Evolutionary conservation across 1,140 invertebrate genomes (phyloP).

Genomic region (Tetramorium alpestre): DNA sequence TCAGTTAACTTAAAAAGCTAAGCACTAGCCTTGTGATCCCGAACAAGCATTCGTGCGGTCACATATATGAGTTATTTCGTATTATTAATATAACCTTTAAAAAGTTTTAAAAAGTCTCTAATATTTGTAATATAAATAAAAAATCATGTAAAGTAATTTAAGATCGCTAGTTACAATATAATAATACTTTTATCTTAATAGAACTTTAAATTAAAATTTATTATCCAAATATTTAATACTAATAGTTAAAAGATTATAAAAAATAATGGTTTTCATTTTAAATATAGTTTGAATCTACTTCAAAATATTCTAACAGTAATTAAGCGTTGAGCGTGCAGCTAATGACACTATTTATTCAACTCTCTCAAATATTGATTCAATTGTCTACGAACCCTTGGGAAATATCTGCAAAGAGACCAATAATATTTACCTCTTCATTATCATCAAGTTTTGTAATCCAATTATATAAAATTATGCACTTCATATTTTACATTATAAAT

Average conservation of each 20-base stretch:
- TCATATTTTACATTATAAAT: slow-evolving; percentile 25
- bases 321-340: neutral
- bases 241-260: neutral
- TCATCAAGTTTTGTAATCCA: neutral
- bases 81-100: neutral
- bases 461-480: neutral
- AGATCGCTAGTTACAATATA: neutral
- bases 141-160: neutral
- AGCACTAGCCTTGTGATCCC: neutral
- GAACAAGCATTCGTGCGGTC: neutral
- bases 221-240: neutral
- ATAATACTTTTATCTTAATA: neutral
- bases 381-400: neutral
- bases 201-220: slow-evolving; percentile 7
- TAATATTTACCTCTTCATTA: neutral
- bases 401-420: neutral
- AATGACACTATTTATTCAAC: neutral
- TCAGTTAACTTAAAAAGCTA: neutral
- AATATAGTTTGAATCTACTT: neutral
- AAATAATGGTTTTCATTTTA: neutral
- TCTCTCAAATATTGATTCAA: neutral
- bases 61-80: neutral
- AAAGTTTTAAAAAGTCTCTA: neutral
- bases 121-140: neutral
- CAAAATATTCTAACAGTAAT: neutral